A percentile compares a stretch with the other conserved stretches of the same genome.
These are phyloP conservation scores for Yoshiicerus persimilis DNA, from an alignment of 1,140 invertebrate species.

Conservation along the genomic window DNA sequence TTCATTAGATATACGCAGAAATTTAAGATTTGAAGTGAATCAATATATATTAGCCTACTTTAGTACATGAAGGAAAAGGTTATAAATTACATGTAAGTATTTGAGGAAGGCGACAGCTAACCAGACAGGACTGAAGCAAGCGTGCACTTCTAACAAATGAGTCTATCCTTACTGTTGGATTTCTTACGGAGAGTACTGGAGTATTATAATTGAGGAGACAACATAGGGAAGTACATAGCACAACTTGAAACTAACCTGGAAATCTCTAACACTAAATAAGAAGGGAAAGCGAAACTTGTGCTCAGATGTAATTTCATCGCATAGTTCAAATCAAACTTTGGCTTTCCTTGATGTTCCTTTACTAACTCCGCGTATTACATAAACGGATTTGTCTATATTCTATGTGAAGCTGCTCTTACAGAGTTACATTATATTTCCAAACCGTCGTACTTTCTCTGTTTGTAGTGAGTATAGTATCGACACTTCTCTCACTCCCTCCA, in stretches of 20 bases:
- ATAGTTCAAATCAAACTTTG: not conserved
- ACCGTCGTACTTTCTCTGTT: not conserved
- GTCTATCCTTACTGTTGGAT: not conserved
- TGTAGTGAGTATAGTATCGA: not conserved
- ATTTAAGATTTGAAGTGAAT: not conserved
- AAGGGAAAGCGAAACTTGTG: not conserved
- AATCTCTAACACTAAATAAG: not conserved
- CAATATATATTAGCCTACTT: not conserved
- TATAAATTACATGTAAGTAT: not conserved
- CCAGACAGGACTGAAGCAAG: too few relatives aligned
- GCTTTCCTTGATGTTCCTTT: not conserved
- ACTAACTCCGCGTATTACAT: not conserved
- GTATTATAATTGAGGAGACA: not conserved
- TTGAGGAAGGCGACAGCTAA: not conserved
- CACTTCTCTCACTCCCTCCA: not conserved
- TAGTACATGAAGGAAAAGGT: not conserved
- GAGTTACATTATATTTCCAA: too few relatives aligned
- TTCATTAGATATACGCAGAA: too few relatives aligned
- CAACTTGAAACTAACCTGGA: not conserved
- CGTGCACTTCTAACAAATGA: not conserved
- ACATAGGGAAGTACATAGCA: not conserved
- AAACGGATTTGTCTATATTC: too few relatives aligned
- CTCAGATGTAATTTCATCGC: not conserved
- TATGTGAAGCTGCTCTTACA: too few relatives aligned
- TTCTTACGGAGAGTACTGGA: not conserved